Percentiles rank a stretch among this genome's conserved stretches.
phyloP scores from a whole-genome alignment of 2,113 vertebrate species.

The Sander lucioperca region DNA sequence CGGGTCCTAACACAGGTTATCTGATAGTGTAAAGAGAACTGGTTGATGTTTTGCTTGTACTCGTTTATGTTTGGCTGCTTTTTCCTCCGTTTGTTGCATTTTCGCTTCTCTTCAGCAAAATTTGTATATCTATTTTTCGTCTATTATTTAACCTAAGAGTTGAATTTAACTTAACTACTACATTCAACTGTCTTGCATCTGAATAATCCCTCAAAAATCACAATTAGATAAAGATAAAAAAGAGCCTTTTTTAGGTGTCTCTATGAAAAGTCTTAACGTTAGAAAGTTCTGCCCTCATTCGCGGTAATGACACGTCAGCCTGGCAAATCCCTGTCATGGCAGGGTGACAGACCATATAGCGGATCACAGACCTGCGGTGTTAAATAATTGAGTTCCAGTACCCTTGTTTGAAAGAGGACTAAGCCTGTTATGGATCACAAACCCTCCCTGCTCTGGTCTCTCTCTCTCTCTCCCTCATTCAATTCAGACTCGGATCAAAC shows the following conservation, averaged over 20 bases:
- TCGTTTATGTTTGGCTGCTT: neutral
- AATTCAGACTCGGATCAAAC: slow-evolving; percentile 39
- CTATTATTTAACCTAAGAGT: neutral
- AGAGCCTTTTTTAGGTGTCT: neutral
- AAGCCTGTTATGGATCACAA: slow-evolving; percentile 61
- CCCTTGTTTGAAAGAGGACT: slow-evolving; percentile 50
- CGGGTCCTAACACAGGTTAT: neutral
- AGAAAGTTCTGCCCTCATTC: slow-evolving; percentile 51
- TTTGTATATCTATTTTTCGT: neutral
- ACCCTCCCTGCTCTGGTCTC: slow-evolving; percentile 9
- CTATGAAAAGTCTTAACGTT: slow-evolving; percentile 53
- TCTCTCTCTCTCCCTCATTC: neutral
- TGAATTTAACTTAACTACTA: neutral
- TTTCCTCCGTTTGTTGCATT: too few relatives aligned
- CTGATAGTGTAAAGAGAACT: neutral
- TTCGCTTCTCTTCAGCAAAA: too few relatives aligned
- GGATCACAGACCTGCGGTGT: slow-evolving; percentile 41
- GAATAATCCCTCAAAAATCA: neutral
- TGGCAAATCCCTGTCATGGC: slow-evolving; percentile 49
- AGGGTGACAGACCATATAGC: slow-evolving; percentile 56
- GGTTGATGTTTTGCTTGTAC: neutral
- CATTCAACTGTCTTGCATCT: neutral
- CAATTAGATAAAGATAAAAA: neutral
- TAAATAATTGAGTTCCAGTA: slow-evolving; percentile 73
- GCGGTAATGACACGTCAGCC: slow-evolving; percentile 50